phyloP scores from a whole-genome alignment of 1,140 invertebrate genomes.

The Cotesia typhae region DNA sequence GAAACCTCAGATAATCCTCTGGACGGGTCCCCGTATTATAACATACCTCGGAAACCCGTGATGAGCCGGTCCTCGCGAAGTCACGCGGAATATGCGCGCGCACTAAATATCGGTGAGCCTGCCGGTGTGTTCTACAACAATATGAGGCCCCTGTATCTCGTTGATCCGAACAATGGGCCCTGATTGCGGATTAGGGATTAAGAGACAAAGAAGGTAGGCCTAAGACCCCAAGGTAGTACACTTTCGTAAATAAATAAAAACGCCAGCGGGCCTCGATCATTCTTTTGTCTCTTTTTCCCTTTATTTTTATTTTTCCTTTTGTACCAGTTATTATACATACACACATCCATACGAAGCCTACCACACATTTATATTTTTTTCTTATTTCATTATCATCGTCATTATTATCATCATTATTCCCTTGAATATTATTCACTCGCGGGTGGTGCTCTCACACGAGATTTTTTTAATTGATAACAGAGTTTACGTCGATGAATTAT shows the following conservation, averaged over 20 bases:
- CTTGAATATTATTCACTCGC: slow-evolving; percentile 18
- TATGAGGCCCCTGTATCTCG: slow-evolving; percentile 8
- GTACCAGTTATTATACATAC: slow-evolving; percentile 19
- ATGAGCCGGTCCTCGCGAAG: no score
- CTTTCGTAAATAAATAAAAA: slow-evolving; percentile 46
- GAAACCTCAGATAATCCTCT: no score
- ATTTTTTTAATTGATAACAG: slow-evolving; percentile 38
- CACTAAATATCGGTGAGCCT: no score
- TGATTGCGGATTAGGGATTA: slow-evolving; percentile 58
- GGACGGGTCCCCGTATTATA: no score
- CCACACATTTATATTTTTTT: slow-evolving; percentile 16
- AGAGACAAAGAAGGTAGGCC: slow-evolving; percentile 22
- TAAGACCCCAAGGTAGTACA: slow-evolving; percentile 33
- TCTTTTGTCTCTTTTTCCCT: slow-evolving; percentile 24
- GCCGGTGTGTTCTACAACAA: no score
- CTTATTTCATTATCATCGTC: neutral
- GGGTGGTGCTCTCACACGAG: slow-evolving; percentile 28
- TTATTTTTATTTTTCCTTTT: slow-evolving; percentile 18
- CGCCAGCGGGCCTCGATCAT: slow-evolving; percentile 41
- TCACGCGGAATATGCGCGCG: no score
- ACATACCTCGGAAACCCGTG: no score
- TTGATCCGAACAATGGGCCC: slow-evolving; percentile 45
- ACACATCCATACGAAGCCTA: neutral
- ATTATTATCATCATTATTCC: neutral
- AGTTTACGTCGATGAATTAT: slow-evolving; percentile 35